A percentile compares a stretch with the other conserved stretches of the same genome.
These are phyloP conservation scores for Ophiodon elongatus DNA, from an alignment of 2,113 vertebrate species.

Conservation along the genomic window DNA sequence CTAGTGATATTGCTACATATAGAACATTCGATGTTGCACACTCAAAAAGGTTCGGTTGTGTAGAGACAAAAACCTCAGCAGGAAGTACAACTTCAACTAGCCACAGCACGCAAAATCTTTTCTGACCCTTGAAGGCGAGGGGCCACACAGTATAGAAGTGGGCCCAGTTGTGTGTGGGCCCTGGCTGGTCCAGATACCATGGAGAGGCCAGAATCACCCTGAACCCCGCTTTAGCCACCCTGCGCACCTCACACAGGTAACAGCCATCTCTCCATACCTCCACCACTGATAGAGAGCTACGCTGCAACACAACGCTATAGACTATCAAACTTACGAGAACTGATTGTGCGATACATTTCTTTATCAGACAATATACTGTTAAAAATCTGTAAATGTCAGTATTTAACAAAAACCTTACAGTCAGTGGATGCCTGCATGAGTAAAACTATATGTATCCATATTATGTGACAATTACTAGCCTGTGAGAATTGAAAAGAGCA, in stretches of 20 bases:
- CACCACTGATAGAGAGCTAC: conserved; percentile 87
- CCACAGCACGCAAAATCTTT: conserved; percentile 71
- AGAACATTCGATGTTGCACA: not conserved
- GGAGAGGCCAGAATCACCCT: conserved; percentile 90
- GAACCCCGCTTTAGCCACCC: conserved; percentile 86
- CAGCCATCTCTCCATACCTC: conserved; percentile 89
- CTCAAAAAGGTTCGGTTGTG: not conserved
- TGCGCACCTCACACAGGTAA: conserved; percentile 86
- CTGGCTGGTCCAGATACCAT: conserved; percentile 93
- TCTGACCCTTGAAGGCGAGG: conserved; percentile 89
- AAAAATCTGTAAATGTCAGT: not conserved
- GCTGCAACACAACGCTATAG: conserved; percentile 78
- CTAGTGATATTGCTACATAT: conserved; percentile 48
- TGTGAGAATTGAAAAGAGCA: not conserved
- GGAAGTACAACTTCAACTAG: conserved; percentile 4
- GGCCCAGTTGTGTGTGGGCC: conserved; percentile 91
- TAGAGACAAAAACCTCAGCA: conserved; percentile 35
- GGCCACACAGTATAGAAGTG: conserved; percentile 89
- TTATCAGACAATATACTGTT: not conserved
- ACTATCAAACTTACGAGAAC: conserved; percentile 26
- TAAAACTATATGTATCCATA: conserved; percentile 1
- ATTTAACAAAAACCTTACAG: not conserved
- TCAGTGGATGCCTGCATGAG: not conserved
- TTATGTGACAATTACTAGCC: not conserved
- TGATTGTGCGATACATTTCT: not conserved